phyloP scores from a whole-genome alignment of 2,888 invertebrate genomes.

The Aphrophora alni region DNA sequence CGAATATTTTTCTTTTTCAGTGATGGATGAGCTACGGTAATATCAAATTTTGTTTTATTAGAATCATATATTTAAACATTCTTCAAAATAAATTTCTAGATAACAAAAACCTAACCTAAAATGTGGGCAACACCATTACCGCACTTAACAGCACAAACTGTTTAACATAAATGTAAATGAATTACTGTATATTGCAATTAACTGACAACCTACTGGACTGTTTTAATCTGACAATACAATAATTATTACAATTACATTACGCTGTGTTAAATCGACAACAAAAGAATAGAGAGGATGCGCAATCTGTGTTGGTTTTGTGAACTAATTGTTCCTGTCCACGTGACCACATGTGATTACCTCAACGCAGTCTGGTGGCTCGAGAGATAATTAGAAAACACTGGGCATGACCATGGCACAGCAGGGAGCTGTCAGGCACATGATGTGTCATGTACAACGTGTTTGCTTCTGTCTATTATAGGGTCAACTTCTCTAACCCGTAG shows the following conservation, averaged over 20 bases:
- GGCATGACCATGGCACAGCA: not conserved
- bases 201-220: not conserved
- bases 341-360: not conserved
- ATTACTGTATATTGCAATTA: not conserved
- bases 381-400: constrained; percentile 4
- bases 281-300: not conserved
- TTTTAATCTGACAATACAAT: not conserved
- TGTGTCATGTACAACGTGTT: not conserved
- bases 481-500: too few relatives aligned
- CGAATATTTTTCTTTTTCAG: too few relatives aligned
- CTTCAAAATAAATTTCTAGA: too few relatives aligned
- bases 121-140: too few relatives aligned
- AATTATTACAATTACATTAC: constrained; percentile 1
- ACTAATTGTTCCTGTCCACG: constrained; percentile 2
- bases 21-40: too few relatives aligned
- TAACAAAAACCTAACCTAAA: too few relatives aligned
- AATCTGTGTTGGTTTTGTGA: not conserved
- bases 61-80: too few relatives aligned
- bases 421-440: not conserved
- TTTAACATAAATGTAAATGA: too few relatives aligned
- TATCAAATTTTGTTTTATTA: too few relatives aligned
- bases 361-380: not conserved
- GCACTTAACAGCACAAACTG: too few relatives aligned
- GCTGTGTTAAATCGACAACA: not conserved
- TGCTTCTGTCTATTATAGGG: not conserved